phyloP scores from a whole-genome alignment of 2,113 vertebrate species.

The Megaceryle maxima region DNA sequence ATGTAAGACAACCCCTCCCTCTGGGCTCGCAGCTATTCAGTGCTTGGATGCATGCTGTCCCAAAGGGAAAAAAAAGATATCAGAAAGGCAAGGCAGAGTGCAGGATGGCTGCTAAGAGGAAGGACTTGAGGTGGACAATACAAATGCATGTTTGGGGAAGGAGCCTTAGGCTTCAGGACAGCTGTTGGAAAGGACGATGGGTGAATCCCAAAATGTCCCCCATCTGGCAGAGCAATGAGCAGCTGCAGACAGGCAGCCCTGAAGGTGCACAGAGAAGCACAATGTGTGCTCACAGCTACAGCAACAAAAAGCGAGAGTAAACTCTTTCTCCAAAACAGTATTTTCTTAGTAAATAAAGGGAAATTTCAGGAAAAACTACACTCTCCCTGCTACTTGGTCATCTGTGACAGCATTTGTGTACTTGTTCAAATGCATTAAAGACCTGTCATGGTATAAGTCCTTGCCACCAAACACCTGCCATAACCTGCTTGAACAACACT shows the following conservation, averaged over 20 bases:
- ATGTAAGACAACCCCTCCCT: not conserved
- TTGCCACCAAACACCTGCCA: not conserved
- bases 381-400: not conserved
- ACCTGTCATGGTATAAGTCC: not conserved
- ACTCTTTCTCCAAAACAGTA: not conserved
- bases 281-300: not conserved
- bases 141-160: fast-evolving
- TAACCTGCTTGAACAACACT: not conserved
- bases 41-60: not conserved
- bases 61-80: not conserved
- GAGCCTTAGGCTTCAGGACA: not conserved
- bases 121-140: not conserved
- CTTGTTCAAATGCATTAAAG: not conserved
- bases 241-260: not conserved
- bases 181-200: not conserved
- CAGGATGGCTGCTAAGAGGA: not conserved
- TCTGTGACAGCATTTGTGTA: not conserved
- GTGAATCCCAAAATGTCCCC: not conserved
- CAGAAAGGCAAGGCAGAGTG: not conserved
- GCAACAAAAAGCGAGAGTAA: not conserved
- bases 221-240: not conserved
- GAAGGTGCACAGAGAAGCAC: not conserved
- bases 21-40: not conserved
- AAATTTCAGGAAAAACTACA: not conserved
- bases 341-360: not conserved